Evolutionary conservation across 2,113 vertebrate species (phyloP).

Genomic region (Phrynosoma blainvillii): DNA sequence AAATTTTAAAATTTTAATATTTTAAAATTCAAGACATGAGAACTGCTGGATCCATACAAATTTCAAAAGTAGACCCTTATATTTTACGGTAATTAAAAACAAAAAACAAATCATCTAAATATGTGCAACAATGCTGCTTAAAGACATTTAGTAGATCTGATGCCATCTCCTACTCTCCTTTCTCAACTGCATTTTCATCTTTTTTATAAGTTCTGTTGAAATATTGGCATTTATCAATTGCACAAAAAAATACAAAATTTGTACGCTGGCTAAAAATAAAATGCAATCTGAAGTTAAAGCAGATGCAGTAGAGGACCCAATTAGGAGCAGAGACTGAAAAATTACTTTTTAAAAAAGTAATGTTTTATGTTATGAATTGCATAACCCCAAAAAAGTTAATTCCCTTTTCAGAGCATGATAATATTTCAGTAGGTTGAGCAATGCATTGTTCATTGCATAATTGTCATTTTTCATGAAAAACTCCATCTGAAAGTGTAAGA

Average conservation of each 20-base stretch:
- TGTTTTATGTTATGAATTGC: too few species aligned
- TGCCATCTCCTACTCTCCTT: background rate
- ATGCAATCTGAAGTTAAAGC: slow-evolving; percentile 1
- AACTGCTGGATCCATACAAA: background rate
- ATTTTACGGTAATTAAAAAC: background rate
- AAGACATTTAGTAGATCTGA: background rate
- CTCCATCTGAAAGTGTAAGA: too few species aligned
- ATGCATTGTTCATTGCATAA: too few species aligned
- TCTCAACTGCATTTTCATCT: background rate
- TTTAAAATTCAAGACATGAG: background rate
- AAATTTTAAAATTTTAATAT: too few species aligned
- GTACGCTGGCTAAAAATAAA: background rate
- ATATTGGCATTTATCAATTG: background rate
- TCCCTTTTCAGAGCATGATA: background rate
- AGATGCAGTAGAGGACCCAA: background rate
- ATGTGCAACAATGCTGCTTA: background rate
- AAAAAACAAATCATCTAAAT: background rate
- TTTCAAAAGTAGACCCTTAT: background rate
- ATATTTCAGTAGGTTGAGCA: too few species aligned
- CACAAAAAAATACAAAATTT: background rate
- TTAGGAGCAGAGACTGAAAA: background rate
- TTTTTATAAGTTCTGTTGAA: background rate
- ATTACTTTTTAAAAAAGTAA: too few species aligned
- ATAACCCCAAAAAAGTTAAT: background rate
- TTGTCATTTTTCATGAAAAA: too few species aligned